Evolutionary conservation across 2,797 vertebrate species (phyloP).

Genomic region (Threskiornis aethiopicus): DNA sequence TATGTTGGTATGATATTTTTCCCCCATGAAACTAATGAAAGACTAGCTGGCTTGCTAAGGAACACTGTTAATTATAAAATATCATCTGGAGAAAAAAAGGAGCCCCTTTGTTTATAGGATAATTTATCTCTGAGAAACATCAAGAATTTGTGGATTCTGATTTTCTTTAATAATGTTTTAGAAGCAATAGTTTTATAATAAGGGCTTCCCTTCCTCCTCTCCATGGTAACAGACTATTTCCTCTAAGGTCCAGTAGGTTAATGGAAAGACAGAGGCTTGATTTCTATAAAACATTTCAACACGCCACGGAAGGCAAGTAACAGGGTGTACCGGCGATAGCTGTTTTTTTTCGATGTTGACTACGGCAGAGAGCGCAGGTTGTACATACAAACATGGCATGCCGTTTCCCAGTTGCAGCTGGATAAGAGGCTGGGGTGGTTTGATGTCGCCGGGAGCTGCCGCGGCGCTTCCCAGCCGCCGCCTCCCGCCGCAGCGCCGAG

Average conservation of each 20-base stretch:
- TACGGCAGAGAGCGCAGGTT: neutral
- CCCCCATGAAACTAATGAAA: neutral
- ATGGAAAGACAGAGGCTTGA: neutral
- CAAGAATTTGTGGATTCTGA: neutral
- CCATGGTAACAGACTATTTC: neutral
- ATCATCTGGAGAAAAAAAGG: neutral
- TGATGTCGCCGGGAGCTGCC: neutral
- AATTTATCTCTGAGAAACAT: neutral
- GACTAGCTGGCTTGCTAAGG: neutral
- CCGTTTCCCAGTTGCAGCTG: neutral
- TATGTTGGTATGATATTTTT: neutral
- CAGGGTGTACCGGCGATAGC: fast-evolving
- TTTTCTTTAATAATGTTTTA: neutral
- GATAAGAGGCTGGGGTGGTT: neutral
- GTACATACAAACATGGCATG: neutral
- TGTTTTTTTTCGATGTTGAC: neutral
- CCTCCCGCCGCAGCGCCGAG: fast-evolving
- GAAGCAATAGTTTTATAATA: neutral
- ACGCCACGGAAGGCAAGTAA: neutral
- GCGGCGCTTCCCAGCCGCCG: fast-evolving
- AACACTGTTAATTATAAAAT: neutral
- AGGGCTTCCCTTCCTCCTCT: neutral
- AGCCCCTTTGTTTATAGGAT: neutral
- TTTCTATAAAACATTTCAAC: neutral
- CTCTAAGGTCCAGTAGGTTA: neutral